Percentiles rank a stretch among this genome's conserved stretches.
Conservation (phyloP, 2,113 vertebrate species). For the Phasianus colchicus region DNA sequence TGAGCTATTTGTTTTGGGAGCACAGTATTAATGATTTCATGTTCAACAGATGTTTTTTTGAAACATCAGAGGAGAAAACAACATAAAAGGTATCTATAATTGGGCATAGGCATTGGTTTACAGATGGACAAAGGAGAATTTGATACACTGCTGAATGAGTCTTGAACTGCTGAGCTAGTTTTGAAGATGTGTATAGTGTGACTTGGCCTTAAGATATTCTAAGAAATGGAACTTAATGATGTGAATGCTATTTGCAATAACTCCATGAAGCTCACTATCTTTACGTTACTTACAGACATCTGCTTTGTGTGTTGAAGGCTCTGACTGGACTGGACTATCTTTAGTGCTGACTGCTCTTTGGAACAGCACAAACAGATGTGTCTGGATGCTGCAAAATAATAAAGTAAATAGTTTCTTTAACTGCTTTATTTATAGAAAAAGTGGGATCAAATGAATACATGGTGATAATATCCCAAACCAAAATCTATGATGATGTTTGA, state of each 20-base stretch:
- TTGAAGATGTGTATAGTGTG: neutral
- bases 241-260: neutral
- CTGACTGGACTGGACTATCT: slow-evolving; percentile 36
- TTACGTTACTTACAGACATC: slow-evolving; percentile 53
- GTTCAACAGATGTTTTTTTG: neutral
- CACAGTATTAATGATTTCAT: neutral
- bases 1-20: neutral
- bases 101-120: neutral
- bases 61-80: neutral
- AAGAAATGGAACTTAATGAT: neutral
- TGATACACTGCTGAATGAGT: neutral
- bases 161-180: neutral
- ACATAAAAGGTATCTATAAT: neutral
- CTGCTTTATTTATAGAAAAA: neutral
- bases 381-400: neutral
- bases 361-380: neutral
- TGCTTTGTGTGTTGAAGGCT: slow-evolving; percentile 42
- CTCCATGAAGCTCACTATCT: slow-evolving; percentile 14
- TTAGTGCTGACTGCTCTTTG: slow-evolving; percentile 32
- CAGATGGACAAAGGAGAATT: neutral
- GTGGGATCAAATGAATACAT: neutral
- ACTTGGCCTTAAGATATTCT: slow-evolving; percentile 14
- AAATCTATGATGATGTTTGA: neutral
- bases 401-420: neutral
- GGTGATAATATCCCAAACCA: neutral